Evolutionary conservation across 35 echinoderm and acorn worm genomes (phyloP), one percentile per base, ranked within the genome.

Genomic region (Heliocidaris erythrogramma): DNA sequence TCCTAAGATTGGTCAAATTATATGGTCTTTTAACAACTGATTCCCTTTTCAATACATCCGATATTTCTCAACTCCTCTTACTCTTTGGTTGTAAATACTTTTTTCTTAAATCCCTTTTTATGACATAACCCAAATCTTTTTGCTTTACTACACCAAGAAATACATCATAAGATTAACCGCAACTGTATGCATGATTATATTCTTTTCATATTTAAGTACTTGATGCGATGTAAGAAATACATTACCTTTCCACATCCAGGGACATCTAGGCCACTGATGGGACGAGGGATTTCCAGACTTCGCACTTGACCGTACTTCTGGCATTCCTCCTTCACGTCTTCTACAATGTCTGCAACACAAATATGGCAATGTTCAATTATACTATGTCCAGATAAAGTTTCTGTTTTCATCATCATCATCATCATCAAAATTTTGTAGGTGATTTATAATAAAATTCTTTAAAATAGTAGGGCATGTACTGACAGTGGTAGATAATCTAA

Each of bases 251-350:
- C 98, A 92, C 94, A 95, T 5, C 98, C 98, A 30, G 98, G 96
- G 14, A 99, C 90, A 88, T 99, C 96, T 24, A 97, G 85, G 18
- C 98, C 98, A 52, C 95, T 94, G 49, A 97, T 95, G 27, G 98
- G 98, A 65, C 98, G 92, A 31, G 98, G 98, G 10, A 99, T 97
- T 30, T 99, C 98, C 47, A 99, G 85, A 32, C 95, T 99, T 27
- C 98, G 95, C 9, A 99, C 98, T 18, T 94, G 88, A 9, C 98
- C 98, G 89, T 99, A 99, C 88, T 99, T 99, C 53, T 96, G 85
- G 86, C 98, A 99, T 49, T 99, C 98, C 56, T 99, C 96, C n/a
- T 94, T 95, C 9, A 99, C 98, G 90, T 99, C 98, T 61, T 99
- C 96, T 21, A 99, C 94, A 92, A 99, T 99, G 60, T 99, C 98